Evolutionary conservation across 2,797 vertebrate genomes (phyloP).

Genomic region (Cynodonichthys magdalenae): DNA sequence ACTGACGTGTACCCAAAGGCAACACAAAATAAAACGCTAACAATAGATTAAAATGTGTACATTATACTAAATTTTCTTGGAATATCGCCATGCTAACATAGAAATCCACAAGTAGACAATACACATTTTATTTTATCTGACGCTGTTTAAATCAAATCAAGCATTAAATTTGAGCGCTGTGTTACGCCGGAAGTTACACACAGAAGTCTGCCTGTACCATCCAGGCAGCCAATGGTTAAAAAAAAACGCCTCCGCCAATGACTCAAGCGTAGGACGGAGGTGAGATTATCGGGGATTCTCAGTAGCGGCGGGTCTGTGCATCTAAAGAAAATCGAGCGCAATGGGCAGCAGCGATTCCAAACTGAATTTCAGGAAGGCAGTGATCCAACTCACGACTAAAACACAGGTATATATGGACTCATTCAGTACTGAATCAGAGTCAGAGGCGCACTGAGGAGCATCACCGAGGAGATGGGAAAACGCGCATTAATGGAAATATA

Average conservation of each 20-base stretch:
- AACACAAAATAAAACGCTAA: too few species aligned
- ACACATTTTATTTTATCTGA: too few species aligned
- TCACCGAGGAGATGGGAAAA: conserved; percentile 53
- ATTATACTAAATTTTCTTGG: too few species aligned
- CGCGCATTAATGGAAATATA: conserved; percentile 10
- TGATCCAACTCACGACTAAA: conserved; percentile 97
- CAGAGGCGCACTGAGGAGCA: conserved; percentile 44
- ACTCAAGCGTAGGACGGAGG: conserved; percentile 70
- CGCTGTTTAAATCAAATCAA: not conserved
- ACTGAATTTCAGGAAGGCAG: conserved; percentile 96
- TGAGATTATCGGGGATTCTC: conserved; percentile 73
- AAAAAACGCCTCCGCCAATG: conserved; percentile 69
- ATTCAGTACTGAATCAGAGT: conserved; percentile 2
- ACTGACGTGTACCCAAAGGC: too few species aligned
- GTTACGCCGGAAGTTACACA: conserved; percentile 74
- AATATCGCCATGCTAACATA: too few species aligned
- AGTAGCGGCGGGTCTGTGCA: conserved; percentile 50
- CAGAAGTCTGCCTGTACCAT: conserved; percentile 25
- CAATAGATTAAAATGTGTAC: too few species aligned
- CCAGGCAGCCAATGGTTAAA: conserved; percentile 56
- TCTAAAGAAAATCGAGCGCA: conserved; percentile 57
- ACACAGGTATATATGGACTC: conserved; percentile 85
- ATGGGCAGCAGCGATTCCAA: conserved; percentile 97
- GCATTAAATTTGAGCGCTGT: not conserved
- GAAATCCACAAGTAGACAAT: not conserved